Base-by-base conservation (phyloP, 53 echinoderm and acorn worm genomes). In the Astropecten irregularis region DNA sequence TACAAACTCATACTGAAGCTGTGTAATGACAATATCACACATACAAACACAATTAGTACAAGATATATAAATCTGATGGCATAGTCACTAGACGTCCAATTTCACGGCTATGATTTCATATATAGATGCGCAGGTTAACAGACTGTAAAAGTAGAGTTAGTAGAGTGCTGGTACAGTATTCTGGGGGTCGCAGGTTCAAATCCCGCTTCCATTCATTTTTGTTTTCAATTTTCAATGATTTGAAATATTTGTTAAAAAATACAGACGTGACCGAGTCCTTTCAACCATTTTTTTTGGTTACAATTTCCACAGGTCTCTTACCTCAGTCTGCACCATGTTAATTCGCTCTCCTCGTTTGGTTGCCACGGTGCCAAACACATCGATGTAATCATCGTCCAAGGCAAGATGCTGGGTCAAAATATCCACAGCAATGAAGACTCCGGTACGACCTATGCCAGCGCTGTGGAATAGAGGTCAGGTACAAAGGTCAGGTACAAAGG, bases 301-400 rank as follows among this genome's bases (percentile, higher is more conserved):
- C n/a, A n/a, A n/a, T n/a, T n/a, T n/a, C n/a, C n/a, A n/a, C n/a
- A n/a, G n/a, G n/a, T n/a, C n/a, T 66, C 89, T 76, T 76, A 96
- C 96, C 81, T 79, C 89, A 18, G 93, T 96, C 84, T 93, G 96
- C 23, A 96, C 91, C 96, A 96, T 96, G 58, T 81, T 76, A 77
- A 69, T 83, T 19, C 96, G 88, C 40, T 96, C 87, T 34, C 82
- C 55, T 2, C 99, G 85, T 53, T 89, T 89, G 3, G 54, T 46
- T 5, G 84, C 91, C 49, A 93, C 87, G 0, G 91, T 88, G 48
- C 89, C 85, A 84, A 74, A 84, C 13, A 93, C 87, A 76, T 93
- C 91, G 3, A 91, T 72, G 58, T 55, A 82, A 31, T 90, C 88
- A 30, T 82, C 63, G 6, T 77, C 61, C 13, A 59, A 42, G 48